Base-by-base conservation (phyloP, 1,140 invertebrate species). In the Ceratosolen solmsi region DNA sequence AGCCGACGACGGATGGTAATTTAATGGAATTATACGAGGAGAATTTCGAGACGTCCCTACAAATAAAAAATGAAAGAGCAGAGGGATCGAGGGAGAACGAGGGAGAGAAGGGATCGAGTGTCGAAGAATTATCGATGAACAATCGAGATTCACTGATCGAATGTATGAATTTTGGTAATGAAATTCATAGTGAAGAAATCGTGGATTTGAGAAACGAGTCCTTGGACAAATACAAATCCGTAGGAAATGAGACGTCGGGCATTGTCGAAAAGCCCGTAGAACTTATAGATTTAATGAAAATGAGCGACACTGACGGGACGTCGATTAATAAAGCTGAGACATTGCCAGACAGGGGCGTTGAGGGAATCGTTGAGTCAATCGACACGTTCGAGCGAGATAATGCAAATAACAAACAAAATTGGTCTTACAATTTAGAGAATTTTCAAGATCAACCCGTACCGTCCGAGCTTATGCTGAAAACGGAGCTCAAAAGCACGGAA, bases 401-500 rank as follows among this genome's bases (percentile, higher is more conserved):
- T 30, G 33, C 7, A 76, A 38, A 63, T 1, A 54, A 78, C 15
- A 78, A 51, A 54, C 0, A n/a, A 68, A 68, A 78, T 58, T 63
- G 60, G 46, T 78, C 75, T 3, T 82, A 82, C 33, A 46, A 82
- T 27, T 49, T 82, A 27, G 8, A 65, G 51, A 41, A 74, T 30
- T 79, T 51, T 25, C 0, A 79, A 22, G 1, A 68, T 0, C 54
- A 33, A 56, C 33, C 70, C 5, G 76, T 79, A 9, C 51, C 25
- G 11, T 79, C 82, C 4, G 82, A 83, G 30, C 51, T 83, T 36
- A 13, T 70, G n/a, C 58, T 76, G 8, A 83, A 80, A 73, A 71
- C 58, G 38, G 77, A 78, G 3, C 4, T 7, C 0, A 63, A 60
- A 13, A 46, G 56, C 0, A 58, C 46, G 2, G 20, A 27, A 17